phyloP scores from a whole-genome alignment of 2,797 vertebrate species.

The Eulemur mongoz region DNA sequence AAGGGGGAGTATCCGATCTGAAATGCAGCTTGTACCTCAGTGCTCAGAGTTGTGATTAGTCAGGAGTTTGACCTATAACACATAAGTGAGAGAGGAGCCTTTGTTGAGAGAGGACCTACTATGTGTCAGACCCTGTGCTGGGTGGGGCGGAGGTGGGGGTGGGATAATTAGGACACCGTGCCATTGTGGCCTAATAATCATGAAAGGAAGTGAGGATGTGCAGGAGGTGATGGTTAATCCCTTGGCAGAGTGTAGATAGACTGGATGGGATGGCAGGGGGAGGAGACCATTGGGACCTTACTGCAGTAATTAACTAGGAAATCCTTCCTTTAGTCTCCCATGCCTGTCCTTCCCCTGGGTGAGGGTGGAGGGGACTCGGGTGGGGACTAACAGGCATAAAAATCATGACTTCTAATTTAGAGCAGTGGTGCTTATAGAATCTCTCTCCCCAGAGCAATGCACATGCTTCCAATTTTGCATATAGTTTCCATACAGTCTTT shows the following conservation, averaged over 20 bases:
- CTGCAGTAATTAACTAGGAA: not conserved
- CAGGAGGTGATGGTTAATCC: not conserved
- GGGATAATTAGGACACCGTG: not conserved
- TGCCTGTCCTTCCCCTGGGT: not conserved
- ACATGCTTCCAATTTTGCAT: not conserved
- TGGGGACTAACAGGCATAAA: not conserved
- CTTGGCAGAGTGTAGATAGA: not conserved
- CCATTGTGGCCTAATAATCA: not conserved
- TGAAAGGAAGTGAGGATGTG: not conserved
- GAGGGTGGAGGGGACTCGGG: accelerated
- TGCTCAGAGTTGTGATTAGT: not conserved
- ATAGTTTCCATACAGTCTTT: not conserved
- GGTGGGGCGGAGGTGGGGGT: not conserved
- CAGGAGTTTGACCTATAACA: not conserved
- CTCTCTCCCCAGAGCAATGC: not conserved
- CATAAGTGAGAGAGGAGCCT: not conserved
- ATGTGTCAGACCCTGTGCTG: not conserved
- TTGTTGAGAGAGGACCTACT: not conserved
- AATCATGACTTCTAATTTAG: not conserved
- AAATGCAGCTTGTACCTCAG: not conserved
- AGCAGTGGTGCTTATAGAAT: not conserved
- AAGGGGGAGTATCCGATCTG: not conserved
- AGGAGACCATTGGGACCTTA: not conserved
- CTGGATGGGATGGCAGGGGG: not conserved
- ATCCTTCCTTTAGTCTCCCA: not conserved